A percentile compares a stretch with the other conserved stretches of the same genome.
These are phyloP conservation scores for Nanorana parkeri DNA, from an alignment of 2,113 vertebrate species.

Conservation along the genomic window DNA sequence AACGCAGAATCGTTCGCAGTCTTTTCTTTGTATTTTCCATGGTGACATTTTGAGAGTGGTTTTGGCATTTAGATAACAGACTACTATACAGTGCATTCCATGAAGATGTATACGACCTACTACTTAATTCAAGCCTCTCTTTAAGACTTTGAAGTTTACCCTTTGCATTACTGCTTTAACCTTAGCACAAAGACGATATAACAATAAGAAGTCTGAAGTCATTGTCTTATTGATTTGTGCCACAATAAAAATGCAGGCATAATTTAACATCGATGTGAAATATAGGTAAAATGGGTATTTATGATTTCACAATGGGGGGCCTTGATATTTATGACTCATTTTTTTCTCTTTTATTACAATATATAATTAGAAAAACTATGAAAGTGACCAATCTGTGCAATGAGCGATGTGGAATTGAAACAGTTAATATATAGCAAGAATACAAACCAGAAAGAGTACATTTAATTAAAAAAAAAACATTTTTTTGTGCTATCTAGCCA, in stretches of 20 bases:
- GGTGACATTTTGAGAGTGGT: constrained; percentile 49
- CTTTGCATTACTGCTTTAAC: constrained; percentile 46
- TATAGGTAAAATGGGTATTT: too few relatives aligned
- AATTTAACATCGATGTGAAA: neutral
- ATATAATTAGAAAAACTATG: too few relatives aligned
- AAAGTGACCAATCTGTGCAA: too few relatives aligned
- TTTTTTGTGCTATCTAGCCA: too few relatives aligned
- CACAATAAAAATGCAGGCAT: constrained; percentile 3
- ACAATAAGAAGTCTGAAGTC: constrained; percentile 42
- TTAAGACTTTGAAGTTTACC: constrained; percentile 51
- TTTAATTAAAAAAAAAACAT: too few relatives aligned
- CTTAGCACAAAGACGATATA: constrained; percentile 2
- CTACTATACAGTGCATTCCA: constrained; percentile 42
- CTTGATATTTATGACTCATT: too few relatives aligned
- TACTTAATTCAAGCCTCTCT: constrained; percentile 29
- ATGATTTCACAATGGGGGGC: too few relatives aligned
- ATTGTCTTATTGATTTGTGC: constrained; percentile 46
- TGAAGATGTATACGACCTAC: constrained; percentile 39
- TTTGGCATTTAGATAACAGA: constrained; percentile 55
- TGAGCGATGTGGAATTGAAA: too few relatives aligned
- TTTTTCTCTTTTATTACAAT: too few relatives aligned
- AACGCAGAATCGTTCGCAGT: constrained; percentile 27
- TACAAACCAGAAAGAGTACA: too few relatives aligned
- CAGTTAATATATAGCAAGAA: too few relatives aligned
- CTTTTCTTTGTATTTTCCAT: constrained; percentile 18